Evolutionary conservation across 30 jellyfish, hydroid and myxozoan species (phyloP).

Genomic region (Hydractinia echinata): DNA sequence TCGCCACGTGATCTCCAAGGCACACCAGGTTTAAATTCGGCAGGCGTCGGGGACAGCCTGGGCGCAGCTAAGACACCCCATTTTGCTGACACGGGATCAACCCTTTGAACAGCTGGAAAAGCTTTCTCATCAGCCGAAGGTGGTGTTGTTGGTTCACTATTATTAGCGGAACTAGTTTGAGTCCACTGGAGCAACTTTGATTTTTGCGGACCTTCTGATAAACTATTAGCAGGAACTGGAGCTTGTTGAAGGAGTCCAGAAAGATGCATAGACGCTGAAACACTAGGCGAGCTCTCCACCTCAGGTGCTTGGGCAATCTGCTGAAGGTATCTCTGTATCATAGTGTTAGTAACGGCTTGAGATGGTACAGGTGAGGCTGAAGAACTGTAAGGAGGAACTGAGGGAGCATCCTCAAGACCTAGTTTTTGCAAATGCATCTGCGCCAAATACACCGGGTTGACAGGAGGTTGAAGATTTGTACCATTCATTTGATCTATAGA

Average conservation of each 20-base stretch:
- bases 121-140: slow-evolving; percentile 27
- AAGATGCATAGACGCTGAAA: slow-evolving; percentile 3
- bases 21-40: slow-evolving; percentile 97
- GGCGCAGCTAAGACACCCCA: slow-evolving; percentile 99
- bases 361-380: slow-evolving; percentile 15
- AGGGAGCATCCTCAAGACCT: slow-evolving; percentile 33
- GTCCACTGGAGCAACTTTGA: slow-evolving; percentile 88
- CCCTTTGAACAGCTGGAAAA: slow-evolving; percentile 53
- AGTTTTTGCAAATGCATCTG: slow-evolving; percentile 41
- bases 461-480: slow-evolving; percentile 32
- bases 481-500: slow-evolving; percentile 11
- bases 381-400: neutral
- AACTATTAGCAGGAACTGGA: slow-evolving; percentile 29
- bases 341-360: slow-evolving; percentile 31
- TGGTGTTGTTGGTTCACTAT: slow-evolving; percentile 46
- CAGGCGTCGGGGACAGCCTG: slow-evolving; percentile 95
- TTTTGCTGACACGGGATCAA: slow-evolving; percentile 97
- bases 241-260: slow-evolving; percentile 38
- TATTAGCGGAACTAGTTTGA: slow-evolving; percentile 46
- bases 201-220: slow-evolving; percentile 64
- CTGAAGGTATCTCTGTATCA: slow-evolving; percentile 35
- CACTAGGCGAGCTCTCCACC: slow-evolving; percentile 12
- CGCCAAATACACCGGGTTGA: slow-evolving; percentile 37
- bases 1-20: slow-evolving; percentile 94
- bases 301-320: slow-evolving; percentile 33